These are phyloP conservation scores for Lytechinus pictus DNA, from an alignment of 35 echinoderm and acorn worm species.

Conservation along the genomic window DNA sequence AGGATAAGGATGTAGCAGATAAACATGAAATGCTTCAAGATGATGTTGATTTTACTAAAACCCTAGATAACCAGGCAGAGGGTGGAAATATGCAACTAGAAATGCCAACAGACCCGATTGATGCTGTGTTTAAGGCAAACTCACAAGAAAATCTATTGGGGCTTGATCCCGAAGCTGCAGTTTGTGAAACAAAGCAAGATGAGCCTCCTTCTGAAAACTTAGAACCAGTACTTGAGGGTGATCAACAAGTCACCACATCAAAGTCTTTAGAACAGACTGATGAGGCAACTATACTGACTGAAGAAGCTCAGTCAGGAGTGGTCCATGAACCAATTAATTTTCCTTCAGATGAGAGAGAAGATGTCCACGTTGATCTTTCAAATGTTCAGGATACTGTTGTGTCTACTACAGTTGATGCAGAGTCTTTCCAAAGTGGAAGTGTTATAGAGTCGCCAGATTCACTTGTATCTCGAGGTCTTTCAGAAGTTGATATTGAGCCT, in stretches of 20 bases:
- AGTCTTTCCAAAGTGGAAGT: not conserved
- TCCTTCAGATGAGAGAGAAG: not conserved
- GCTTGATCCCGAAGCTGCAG: not conserved
- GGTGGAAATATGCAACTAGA: not conserved
- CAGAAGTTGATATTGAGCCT: not conserved
- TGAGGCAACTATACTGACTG: no score
- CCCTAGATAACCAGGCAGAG: not conserved
- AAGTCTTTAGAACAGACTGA: not conserved
- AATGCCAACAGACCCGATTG: not conserved
- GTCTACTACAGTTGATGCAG: not conserved
- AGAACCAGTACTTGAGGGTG: conserved; percentile 17
- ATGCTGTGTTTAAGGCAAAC: conserved; percentile 1
- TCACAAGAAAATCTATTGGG: conserved; percentile 8
- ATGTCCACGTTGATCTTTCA: not conserved
- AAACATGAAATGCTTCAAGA: not conserved
- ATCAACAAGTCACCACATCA: not conserved
- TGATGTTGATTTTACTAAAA: not conserved
- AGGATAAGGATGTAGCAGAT: not conserved
- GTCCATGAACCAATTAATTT: not conserved
- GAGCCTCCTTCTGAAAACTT: not conserved
- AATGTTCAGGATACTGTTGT: not conserved
- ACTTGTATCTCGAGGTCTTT: conserved; percentile 18
- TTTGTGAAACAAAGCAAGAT: not conserved
- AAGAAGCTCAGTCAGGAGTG: no score
- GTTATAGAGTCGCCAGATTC: not conserved